phyloP scores from a whole-genome alignment of 2,797 vertebrate species.

The Phylloscopus collybita region DNA sequence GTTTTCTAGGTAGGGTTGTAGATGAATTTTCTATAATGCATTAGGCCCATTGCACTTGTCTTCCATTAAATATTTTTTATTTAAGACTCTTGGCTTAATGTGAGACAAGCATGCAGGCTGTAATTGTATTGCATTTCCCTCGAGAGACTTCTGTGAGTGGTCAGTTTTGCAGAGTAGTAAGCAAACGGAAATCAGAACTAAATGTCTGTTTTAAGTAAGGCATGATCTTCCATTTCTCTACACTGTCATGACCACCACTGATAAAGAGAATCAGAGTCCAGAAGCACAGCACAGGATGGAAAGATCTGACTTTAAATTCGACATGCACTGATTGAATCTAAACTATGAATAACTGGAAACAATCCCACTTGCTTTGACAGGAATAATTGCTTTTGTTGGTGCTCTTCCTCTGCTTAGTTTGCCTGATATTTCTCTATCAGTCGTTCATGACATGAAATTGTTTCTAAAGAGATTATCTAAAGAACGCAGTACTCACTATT shows the following conservation, averaged over 20 bases:
- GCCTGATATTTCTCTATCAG: not conserved
- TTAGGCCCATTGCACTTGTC: not conserved
- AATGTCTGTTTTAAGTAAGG: not conserved
- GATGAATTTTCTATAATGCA: not conserved
- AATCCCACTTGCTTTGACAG: conserved; percentile 4
- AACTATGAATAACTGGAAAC: conserved; percentile 20
- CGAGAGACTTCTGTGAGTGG: not conserved
- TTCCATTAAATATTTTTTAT: conserved; percentile 5
- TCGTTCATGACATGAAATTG: not conserved
- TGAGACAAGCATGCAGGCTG: not conserved
- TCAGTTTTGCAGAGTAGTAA: not conserved
- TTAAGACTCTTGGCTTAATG: not conserved
- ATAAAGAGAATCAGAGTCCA: not conserved
- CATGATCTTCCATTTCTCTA: conserved; percentile 6
- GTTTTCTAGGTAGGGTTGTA: not conserved
- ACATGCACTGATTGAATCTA: not conserved
- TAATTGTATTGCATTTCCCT: not conserved
- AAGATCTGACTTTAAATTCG: not conserved
- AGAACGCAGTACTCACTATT: not conserved
- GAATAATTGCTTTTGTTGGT: conserved; percentile 27
- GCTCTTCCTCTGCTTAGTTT: conserved; percentile 11
- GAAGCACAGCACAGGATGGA: not conserved
- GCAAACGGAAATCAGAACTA: conserved; percentile 24
- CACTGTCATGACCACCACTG: not conserved
- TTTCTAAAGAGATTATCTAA: not conserved